Evolutionary conservation across 92 coral and sea anemone species (phyloP).

Genomic region (Bergia sp.): DNA sequence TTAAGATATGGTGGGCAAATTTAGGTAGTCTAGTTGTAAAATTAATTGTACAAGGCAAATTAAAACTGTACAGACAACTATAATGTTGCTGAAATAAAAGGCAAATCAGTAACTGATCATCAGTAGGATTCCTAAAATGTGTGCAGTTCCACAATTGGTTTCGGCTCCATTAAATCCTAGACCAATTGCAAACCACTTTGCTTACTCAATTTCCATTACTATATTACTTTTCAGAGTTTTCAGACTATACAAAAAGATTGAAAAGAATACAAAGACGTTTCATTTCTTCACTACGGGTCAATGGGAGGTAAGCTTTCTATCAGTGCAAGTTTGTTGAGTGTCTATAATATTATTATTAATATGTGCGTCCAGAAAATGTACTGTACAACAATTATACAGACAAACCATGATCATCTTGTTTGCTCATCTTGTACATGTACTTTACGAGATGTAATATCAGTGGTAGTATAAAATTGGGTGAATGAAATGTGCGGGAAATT

Average conservation of each 20-base stretch:
- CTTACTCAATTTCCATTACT: background rate
- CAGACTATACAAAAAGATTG: conserved; percentile 84
- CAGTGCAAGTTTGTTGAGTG: background rate
- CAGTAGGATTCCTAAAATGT: too few species aligned
- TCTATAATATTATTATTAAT: background rate
- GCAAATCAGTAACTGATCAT: too few species aligned
- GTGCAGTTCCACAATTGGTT: too few species aligned
- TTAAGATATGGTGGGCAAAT: too few species aligned
- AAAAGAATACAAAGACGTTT: conserved; percentile 78
- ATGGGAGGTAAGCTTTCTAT: conserved; percentile 77
- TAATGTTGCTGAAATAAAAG: too few species aligned
- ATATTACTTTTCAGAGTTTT: conserved; percentile 65
- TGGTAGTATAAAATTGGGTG: too few species aligned
- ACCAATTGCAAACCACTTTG: background rate
- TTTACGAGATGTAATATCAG: too few species aligned
- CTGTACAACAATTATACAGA: background rate
- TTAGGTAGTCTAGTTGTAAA: background rate
- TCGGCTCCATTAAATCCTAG: too few species aligned
- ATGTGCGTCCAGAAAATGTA: background rate
- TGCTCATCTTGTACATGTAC: too few species aligned
- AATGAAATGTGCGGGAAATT: too few species aligned
- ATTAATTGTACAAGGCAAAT: background rate
- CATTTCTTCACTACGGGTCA: conserved; percentile 83
- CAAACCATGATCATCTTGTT: background rate
- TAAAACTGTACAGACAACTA: too few species aligned